Conservation (phyloP, 2,888 invertebrate genomes). For the Liopterus haemorrhoidalis region DNA sequence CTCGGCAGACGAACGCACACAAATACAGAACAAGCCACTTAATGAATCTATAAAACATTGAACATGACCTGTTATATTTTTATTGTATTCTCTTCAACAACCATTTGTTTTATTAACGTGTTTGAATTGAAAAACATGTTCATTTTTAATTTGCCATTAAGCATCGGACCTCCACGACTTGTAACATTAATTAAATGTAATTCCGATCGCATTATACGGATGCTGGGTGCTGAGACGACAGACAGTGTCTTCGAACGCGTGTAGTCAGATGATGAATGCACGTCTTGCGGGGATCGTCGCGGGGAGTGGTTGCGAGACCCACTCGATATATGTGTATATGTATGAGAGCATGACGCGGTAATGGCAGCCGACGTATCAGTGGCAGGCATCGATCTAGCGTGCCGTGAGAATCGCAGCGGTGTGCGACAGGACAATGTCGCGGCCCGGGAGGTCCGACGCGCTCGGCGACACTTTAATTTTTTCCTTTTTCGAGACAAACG, state of each 20-base stretch:
- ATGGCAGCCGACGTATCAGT: constrained; percentile 25
- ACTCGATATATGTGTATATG: not conserved
- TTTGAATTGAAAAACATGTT: not conserved
- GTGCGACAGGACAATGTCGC: constrained; percentile 39
- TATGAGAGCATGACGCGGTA: not conserved
- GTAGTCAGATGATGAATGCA: not conserved
- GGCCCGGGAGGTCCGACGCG: constrained; percentile 35
- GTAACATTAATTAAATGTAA: not conserved
- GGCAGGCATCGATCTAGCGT: constrained; percentile 40
- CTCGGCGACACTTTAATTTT: too few species aligned
- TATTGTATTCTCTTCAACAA: constrained; percentile 33
- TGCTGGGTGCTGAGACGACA: not conserved
- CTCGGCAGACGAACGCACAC: constrained; percentile 19
- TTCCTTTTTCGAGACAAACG: too few species aligned
- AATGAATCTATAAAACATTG: constrained; percentile 38
- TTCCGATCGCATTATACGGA: not conserved
- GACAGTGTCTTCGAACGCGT: not conserved
- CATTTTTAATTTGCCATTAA: not conserved
- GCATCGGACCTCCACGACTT: not conserved
- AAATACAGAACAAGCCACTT: constrained; percentile 19
- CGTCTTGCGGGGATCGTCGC: not conserved
- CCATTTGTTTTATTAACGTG: constrained; percentile 22
- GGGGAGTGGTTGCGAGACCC: not conserved
- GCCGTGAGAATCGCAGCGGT: constrained; percentile 39
- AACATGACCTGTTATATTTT: constrained; percentile 32